Conservation (phyloP, 2,888 invertebrate genomes). For the Vanessa cardui region DNA sequence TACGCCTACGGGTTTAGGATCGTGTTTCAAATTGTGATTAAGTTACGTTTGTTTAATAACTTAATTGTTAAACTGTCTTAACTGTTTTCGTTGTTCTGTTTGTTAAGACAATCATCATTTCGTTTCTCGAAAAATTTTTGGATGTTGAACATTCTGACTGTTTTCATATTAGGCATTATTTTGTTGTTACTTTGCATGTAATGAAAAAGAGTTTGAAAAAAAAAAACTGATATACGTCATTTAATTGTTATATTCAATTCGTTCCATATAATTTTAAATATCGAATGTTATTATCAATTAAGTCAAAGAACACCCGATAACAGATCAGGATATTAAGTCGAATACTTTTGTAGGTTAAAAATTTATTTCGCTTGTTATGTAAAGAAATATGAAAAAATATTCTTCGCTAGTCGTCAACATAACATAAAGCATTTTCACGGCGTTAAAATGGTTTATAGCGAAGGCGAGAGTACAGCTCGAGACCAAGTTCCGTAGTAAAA, state of each 20-base stretch:
- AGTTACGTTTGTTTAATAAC: constrained; percentile 18
- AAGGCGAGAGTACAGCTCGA: constrained; percentile 54
- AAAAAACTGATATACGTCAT: too few species aligned
- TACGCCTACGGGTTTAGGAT: constrained; percentile 26
- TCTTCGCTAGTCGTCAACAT: not conserved
- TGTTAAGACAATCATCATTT: not conserved
- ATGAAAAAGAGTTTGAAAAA: too few species aligned
- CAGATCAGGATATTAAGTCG: too few species aligned
- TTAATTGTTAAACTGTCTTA: constrained; percentile 8
- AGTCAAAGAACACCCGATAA: too few species aligned
- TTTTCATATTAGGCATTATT: too few species aligned
- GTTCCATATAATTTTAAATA: too few species aligned
- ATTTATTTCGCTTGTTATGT: not conserved
- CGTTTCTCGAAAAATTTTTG: not conserved
- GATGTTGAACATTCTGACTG: not conserved
- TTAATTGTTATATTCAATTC: too few species aligned
- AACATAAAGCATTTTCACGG: constrained; percentile 54
- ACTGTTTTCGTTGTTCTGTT: constrained; percentile 5
- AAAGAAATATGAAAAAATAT: constrained; percentile 5
- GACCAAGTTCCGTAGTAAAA: constrained; percentile 73
- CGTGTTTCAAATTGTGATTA: constrained; percentile 27
- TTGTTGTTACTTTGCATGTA: too few species aligned
- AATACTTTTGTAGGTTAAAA: too few species aligned
- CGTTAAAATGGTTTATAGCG: constrained; percentile 78
- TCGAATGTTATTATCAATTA: too few species aligned